phyloP scores from a whole-genome alignment of 2,888 invertebrate genomes.

The Arrhopalites spinosus region DNA sequence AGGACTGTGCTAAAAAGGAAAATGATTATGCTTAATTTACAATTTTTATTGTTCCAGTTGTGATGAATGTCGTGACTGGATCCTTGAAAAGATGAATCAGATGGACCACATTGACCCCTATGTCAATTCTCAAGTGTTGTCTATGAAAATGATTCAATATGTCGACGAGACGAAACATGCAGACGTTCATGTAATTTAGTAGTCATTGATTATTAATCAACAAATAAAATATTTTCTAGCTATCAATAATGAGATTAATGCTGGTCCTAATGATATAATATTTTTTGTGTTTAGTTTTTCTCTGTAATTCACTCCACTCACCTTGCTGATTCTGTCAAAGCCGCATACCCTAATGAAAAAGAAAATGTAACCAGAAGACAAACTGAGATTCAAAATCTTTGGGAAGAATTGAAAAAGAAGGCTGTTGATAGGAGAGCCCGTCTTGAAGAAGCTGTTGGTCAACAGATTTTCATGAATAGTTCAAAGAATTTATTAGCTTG shows the following conservation, averaged over 20 bases:
- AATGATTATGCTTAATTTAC: too few relatives aligned
- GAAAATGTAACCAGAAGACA: conserved; percentile 83
- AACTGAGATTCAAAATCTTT: conserved; percentile 81
- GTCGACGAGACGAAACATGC: too few relatives aligned
- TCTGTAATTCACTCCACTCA: conserved; percentile 74
- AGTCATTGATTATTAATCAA: too few relatives aligned
- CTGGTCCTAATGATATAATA: too few relatives aligned
- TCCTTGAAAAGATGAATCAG: conserved; percentile 92
- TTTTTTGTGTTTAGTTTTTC: too few relatives aligned
- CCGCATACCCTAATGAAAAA: conserved; percentile 88
- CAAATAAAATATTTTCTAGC: too few relatives aligned
- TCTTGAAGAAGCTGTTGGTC: conserved; percentile 92
- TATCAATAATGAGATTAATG: too few relatives aligned
- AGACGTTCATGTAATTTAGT: too few relatives aligned
- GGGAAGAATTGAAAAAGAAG: conserved; percentile 82
- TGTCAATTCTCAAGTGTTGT: too few relatives aligned
- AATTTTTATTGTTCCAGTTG: too few relatives aligned
- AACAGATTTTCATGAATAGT: conserved; percentile 88
- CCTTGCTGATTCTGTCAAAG: conserved; percentile 86
- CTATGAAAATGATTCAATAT: too few relatives aligned
- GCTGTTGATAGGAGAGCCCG: conserved; percentile 81
- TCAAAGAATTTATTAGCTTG: conserved; percentile 78
- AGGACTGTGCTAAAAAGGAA: too few relatives aligned
- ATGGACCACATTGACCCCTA: conserved; percentile 66
- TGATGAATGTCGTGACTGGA: conserved; percentile 96